phyloP scores from a whole-genome alignment of 1,140 invertebrate species.

The Stratiolaelaps scimitus region DNA sequence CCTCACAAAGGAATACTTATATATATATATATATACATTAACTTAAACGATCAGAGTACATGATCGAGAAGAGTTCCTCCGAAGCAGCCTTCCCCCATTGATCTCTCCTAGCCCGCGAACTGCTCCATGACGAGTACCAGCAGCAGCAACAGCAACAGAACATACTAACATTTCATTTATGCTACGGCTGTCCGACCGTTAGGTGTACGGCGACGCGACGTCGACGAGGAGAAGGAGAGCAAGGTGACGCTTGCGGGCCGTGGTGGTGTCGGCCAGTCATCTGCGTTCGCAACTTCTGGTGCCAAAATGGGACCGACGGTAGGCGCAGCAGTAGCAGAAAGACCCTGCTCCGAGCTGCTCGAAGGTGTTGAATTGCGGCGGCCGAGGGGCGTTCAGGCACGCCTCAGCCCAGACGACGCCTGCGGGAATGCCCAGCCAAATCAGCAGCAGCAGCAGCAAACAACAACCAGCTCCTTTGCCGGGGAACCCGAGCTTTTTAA shows the following conservation, averaged over 20 bases:
- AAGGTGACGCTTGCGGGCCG: too few relatives aligned
- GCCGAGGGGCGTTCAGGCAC: not conserved
- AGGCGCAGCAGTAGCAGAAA: not conserved
- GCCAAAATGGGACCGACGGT: not conserved
- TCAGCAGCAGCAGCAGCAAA: not conserved
- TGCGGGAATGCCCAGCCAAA: not conserved
- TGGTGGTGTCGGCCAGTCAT: too few relatives aligned
- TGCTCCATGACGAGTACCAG: too few relatives aligned
- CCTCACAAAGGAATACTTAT: too few relatives aligned
- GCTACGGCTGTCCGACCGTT: too few relatives aligned
- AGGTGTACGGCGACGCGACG: not conserved
- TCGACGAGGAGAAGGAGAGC: conserved; percentile 1
- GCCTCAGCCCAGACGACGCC: conserved; percentile 3
- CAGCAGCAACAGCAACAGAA: too few relatives aligned
- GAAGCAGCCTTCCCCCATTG: too few relatives aligned
- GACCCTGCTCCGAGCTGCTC: conserved; percentile 12
- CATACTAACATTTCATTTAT: too few relatives aligned
- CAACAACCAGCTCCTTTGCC: conserved; percentile 1
- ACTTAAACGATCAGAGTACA: too few relatives aligned
- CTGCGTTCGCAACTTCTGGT: not conserved
- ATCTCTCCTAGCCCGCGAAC: too few relatives aligned
- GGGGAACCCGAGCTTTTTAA: conserved; percentile 29
- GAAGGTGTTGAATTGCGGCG: conserved; percentile 18
- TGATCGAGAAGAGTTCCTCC: too few relatives aligned
- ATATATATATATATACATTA: too few relatives aligned